Base-by-base conservation (phyloP, 2,113 vertebrate genomes). In the Sceloporus tristichus region DNA sequence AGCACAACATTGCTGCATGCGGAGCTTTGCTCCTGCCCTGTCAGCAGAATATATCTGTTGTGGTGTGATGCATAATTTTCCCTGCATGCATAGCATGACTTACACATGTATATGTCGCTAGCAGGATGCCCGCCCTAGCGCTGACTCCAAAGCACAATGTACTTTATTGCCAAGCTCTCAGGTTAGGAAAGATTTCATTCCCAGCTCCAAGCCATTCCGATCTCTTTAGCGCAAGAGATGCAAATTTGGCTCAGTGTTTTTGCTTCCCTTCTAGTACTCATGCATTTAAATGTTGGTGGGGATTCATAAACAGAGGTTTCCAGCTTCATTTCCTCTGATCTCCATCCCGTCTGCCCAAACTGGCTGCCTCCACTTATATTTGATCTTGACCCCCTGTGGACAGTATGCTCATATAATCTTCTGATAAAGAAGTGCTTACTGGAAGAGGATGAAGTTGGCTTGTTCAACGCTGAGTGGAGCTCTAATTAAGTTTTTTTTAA, bases 401-500 rank as follows among this genome's bases (percentile, higher is more conserved):
- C 54, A 3, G 70, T 66, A 70, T 48, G 86, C 79, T 75, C 56
- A 42, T 82, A 82, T 82, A 82, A 75, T 82, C 71, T 82, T 87
- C 86, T 76, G 79, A 75, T 87, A 82, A 87, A 87, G 86, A 75
- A 74, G 68, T 68, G 59, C 79, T 88, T 53, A 65, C 40, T 87
- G 71, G 29, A 62, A 66, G 88, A 85, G n/a, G 83, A 21, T 89
- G 0, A 75, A 1, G 0, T 85, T 38, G 85, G 86, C 88, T 21
- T 25, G 88, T 65, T 90, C 85, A 40, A 56, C 86, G 85, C 87
- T 85, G 92, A 92, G 92, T 84, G 86, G 81, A 89, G 84, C 92
- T 89, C 87, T 9, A 91, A 86, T 86, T 91, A 62, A 5, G n/a
- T 89, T 80, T 87, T 62, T 62, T 62, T 62, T 19, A 87, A 89